Evolutionary conservation across 2,888 invertebrate genomes (phyloP).

Genomic region (Perithous albicinctus): DNA sequence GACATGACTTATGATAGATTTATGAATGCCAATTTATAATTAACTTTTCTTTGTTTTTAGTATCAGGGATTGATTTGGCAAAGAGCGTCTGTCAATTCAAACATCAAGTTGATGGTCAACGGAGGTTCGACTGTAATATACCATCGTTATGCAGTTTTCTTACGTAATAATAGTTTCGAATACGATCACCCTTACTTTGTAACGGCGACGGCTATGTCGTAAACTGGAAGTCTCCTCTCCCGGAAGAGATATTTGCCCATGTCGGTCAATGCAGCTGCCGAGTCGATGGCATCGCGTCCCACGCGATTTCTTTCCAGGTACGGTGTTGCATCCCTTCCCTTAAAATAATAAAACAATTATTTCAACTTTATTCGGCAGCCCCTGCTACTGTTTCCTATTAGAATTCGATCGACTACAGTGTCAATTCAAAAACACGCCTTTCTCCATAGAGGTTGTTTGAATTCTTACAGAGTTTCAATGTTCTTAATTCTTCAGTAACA

Average conservation of each 20-base stretch:
- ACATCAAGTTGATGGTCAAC: not conserved
- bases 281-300: constrained; percentile 97
- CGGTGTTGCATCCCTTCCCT: constrained; percentile 98
- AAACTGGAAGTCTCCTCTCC: constrained; percentile 96
- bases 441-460: too few species aligned
- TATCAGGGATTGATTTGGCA: too few species aligned
- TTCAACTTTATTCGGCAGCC: not conserved
- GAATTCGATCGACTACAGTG: too few species aligned
- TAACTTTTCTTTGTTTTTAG: too few species aligned
- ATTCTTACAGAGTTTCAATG: too few species aligned
- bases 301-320: constrained; percentile 97
- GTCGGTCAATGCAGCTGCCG: constrained; percentile 96
- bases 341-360: constrained; percentile 69
- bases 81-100: too few species aligned
- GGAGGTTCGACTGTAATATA: not conserved
- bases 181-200: constrained; percentile 92
- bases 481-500: too few species aligned
- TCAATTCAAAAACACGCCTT: too few species aligned
- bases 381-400: not conserved
- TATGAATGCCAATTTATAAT: too few species aligned
- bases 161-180: constrained; percentile 39
- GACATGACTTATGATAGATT: too few species aligned
- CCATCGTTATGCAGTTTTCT: not conserved
- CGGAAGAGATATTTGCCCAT: constrained; percentile 99
- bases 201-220: constrained; percentile 97